These are phyloP conservation scores for Xestoiulus laeticollis DNA, from an alignment of 2,888 invertebrate species.

Conservation along the genomic window DNA sequence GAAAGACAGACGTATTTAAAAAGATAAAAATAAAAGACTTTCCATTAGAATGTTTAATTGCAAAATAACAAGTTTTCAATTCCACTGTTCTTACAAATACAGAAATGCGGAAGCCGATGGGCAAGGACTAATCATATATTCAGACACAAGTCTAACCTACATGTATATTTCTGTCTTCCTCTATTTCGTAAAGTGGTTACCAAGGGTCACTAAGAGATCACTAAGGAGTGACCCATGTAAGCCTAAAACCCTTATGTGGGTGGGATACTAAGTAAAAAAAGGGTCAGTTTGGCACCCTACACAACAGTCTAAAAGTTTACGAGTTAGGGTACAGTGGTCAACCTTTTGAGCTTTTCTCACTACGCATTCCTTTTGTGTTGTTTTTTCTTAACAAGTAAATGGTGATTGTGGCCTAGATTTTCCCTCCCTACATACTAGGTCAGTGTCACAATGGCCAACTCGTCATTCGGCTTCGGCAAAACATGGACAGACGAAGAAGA, in stretches of 20 bases:
- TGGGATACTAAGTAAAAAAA: neutral
- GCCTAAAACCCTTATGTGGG: neutral
- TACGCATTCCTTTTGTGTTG: slow-evolving; percentile 9
- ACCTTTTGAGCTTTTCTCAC: slow-evolving; percentile 45
- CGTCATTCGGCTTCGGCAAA: neutral
- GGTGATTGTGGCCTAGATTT: slow-evolving; percentile 42
- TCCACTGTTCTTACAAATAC: neutral
- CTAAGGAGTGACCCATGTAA: neutral
- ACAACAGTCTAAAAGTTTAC: neutral
- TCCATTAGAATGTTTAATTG: neutral
- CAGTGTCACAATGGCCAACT: slow-evolving; percentile 47
- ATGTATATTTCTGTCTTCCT: neutral
- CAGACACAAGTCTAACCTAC: neutral
- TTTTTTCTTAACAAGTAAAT: slow-evolving; percentile 11
- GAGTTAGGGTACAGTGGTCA: slow-evolving; percentile 29
- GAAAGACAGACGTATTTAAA: too few species aligned
- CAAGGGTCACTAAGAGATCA: neutral
- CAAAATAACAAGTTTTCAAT: neutral
- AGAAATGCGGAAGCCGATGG: neutral
- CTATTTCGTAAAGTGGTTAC: neutral
- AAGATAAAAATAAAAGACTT: too few species aligned
- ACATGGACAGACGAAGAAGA: neutral
- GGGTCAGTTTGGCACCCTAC: neutral
- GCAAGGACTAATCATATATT: neutral
- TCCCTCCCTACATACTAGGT: slow-evolving; percentile 45